A percentile compares a stretch with the other conserved stretches of the same genome.
These are phyloP conservation scores for Temnothorax nylanderi DNA, from an alignment of 1,140 invertebrate genomes.

Conservation along the genomic window DNA sequence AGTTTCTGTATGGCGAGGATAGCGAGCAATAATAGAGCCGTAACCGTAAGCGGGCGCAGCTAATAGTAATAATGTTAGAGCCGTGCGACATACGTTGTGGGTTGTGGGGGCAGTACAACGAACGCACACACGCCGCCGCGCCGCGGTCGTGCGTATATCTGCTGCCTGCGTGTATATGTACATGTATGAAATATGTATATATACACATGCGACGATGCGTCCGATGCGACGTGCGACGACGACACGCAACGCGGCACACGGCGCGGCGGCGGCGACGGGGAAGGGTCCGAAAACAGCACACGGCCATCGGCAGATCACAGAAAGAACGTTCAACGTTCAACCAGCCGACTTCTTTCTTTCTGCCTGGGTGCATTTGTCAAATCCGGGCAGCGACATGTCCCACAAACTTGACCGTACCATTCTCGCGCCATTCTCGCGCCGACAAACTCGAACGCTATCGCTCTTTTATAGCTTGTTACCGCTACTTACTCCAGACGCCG, in stretches of 20 bases:
- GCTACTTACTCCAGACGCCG: too few relatives aligned
- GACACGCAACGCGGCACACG: not conserved
- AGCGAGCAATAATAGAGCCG: slow-evolving; percentile 79
- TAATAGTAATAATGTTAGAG: slow-evolving; percentile 82
- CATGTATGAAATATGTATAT: not conserved
- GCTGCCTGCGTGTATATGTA: not conserved
- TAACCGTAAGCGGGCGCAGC: slow-evolving; percentile 77
- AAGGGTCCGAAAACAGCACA: slow-evolving; percentile 46
- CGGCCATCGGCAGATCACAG: slow-evolving; percentile 75
- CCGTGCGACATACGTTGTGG: not conserved
- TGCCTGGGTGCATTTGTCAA: slow-evolving; percentile 50
- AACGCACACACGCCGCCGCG: not conserved
- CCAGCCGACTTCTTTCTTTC: slow-evolving; percentile 69
- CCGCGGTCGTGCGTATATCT: too few relatives aligned
- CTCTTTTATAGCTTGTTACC: not conserved
- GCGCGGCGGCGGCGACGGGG: not conserved
- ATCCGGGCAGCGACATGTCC: slow-evolving; percentile 39
- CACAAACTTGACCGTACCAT: slow-evolving; percentile 12
- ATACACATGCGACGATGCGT: too few relatives aligned
- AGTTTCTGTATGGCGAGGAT: slow-evolving; percentile 66
- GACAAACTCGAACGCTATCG: not conserved
- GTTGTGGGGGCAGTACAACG: slow-evolving; percentile 32
- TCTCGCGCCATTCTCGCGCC: too few relatives aligned
- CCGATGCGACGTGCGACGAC: not conserved
- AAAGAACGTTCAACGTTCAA: slow-evolving; percentile 76